phyloP scores from a whole-genome alignment of 2,888 invertebrate species.

The Oconnorella tubifera region DNA sequence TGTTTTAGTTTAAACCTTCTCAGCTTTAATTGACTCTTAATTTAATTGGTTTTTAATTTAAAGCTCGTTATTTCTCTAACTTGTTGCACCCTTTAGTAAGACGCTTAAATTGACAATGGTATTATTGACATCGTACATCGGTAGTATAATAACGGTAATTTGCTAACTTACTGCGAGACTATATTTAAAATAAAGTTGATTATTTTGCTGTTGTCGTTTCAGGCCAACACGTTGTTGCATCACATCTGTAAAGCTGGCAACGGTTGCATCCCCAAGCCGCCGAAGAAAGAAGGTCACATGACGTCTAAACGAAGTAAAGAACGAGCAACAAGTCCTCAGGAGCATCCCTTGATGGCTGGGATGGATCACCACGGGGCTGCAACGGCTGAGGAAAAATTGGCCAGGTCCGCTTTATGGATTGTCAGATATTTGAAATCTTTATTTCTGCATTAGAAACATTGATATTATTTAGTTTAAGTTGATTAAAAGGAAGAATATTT shows the following conservation, averaged over 20 bases:
- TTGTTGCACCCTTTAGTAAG: too few relatives aligned
- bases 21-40: too few relatives aligned
- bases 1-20: too few relatives aligned
- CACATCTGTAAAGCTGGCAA: constrained; percentile 46
- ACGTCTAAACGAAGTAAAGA: constrained; percentile 27
- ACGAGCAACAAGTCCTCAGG: constrained; percentile 11
- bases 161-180: too few relatives aligned
- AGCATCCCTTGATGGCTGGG: background rate
- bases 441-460: background rate
- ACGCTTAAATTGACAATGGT: too few relatives aligned
- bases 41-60: too few relatives aligned
- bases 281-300: constrained; percentile 26
- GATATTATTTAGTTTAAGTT: background rate
- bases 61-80: too few relatives aligned
- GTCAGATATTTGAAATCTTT: background rate
- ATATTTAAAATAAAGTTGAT: too few relatives aligned
- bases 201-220: too few relatives aligned
- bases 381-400: constrained; percentile 42
- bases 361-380: constrained; percentile 13
- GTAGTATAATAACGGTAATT: too few relatives aligned
- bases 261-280: constrained; percentile 42
- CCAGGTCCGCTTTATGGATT: constrained; percentile 39
- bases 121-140: too few relatives aligned
- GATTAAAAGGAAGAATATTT: too few relatives aligned
- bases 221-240: constrained; percentile 42